Conservation (phyloP, 2,113 vertebrate species). For the Hepsetus odoe region DNA sequence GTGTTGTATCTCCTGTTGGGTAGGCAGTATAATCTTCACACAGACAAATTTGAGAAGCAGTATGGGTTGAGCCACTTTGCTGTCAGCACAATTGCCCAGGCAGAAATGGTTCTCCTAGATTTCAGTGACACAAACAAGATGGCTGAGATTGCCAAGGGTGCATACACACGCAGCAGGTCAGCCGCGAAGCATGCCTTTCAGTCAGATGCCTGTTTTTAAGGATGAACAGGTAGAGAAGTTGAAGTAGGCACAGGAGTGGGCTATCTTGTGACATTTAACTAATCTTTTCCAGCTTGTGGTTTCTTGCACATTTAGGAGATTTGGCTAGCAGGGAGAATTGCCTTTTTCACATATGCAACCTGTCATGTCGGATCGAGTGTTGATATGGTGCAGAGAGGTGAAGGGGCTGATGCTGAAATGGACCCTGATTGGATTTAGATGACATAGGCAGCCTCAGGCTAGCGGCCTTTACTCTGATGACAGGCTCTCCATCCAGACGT, state of each 20-base stretch:
- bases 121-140: constrained; percentile 91
- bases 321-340: constrained; percentile 92
- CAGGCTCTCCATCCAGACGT: constrained; percentile 66
- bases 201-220: constrained; percentile 88
- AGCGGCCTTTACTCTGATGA: constrained; percentile 75
- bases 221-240: constrained; percentile 90
- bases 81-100: constrained; percentile 64
- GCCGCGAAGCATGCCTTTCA: constrained; percentile 84
- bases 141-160: constrained; percentile 84
- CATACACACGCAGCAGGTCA: constrained; percentile 75
- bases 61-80: constrained; percentile 61
- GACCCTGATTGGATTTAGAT: constrained; percentile 83
- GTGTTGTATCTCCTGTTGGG: constrained; percentile 50
- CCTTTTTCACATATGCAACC: constrained; percentile 96
- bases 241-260: constrained; percentile 67
- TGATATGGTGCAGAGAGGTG: constrained; percentile 73
- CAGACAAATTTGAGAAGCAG: constrained; percentile 14
- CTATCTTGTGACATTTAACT: constrained; percentile 97
- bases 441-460: constrained; percentile 72
- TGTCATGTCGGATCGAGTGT: constrained; percentile 87
- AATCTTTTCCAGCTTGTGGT: constrained; percentile 88
- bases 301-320: constrained; percentile 86
- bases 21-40: constrained; percentile 40
- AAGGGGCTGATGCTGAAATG: constrained; percentile 79
- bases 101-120: constrained; percentile 74